phyloP scores from a whole-genome alignment of 2,888 invertebrate genomes.

The Hirtodrosophila trivittata region DNA sequence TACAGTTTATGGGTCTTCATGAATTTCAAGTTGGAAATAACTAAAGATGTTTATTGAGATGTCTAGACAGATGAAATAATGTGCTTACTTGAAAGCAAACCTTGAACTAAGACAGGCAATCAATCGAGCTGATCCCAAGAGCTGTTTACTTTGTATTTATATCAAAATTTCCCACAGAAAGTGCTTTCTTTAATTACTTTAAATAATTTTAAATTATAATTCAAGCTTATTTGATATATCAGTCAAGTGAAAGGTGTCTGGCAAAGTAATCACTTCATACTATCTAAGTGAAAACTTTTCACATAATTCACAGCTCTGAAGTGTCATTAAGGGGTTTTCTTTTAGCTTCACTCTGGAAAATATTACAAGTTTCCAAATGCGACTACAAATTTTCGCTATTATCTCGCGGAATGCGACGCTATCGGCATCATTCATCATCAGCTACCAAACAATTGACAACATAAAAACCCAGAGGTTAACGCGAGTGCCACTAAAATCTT shows the following conservation, averaged over 20 bases:
- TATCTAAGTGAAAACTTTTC: conserved; percentile 27
- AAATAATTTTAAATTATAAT: conserved; percentile 14
- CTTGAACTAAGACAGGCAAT: too few relatives aligned
- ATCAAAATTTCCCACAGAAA: not conserved
- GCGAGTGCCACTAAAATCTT: conserved; percentile 37
- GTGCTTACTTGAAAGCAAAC: too few relatives aligned
- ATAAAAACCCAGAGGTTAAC: conserved; percentile 38
- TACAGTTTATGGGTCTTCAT: conserved; percentile 34
- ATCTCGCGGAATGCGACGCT: conserved; percentile 41
- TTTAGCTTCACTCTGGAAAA: not conserved
- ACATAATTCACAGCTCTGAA: conserved; percentile 48
- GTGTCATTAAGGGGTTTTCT: conserved; percentile 31
- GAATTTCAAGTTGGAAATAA: conserved; percentile 30
- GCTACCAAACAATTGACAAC: conserved; percentile 77
- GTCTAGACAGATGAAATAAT: conserved; percentile 38
- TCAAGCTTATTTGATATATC: conserved; percentile 1
- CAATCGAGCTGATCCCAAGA: too few relatives aligned
- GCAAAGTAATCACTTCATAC: conserved; percentile 27
- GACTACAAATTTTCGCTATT: conserved; percentile 66
- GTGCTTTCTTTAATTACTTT: conserved; percentile 9
- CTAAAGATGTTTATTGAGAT: conserved; percentile 6
- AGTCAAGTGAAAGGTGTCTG: conserved; percentile 3
- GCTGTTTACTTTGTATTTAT: too few relatives aligned
- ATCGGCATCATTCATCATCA: conserved; percentile 77
- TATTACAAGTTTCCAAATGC: conserved; percentile 44